Base-by-base conservation (phyloP, 2,113 vertebrate genomes). In the Vulpes ferrilata region DNA sequence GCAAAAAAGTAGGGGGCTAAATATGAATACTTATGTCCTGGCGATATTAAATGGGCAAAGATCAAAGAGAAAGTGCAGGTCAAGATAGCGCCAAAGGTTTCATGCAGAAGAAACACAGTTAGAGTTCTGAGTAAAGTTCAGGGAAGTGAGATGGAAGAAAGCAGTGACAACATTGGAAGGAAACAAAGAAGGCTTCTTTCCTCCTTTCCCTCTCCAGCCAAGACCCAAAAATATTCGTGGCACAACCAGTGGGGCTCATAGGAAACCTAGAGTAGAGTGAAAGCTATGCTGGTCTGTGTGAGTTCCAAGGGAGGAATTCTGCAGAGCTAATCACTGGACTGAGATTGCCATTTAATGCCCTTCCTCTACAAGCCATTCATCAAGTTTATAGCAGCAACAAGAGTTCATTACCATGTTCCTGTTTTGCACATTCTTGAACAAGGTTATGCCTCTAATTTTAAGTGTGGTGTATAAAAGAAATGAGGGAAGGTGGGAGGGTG, bases 371-470 rank as follows among this genome's bases (percentile, higher is more conserved):
- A 96, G 38, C 59, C 65, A 95, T 93, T 90, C 90, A 97, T 97
- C 95, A 96, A 71, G 25, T 97, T 96, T 97, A 98, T 43, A 91
- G 96, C 96, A 96, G 74, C 95, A 92, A 90, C 89, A 93, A 79
- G 86, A 95, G 87, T 95, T 97, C 96, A 97, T 97, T 97, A 97
- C 86, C 94, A 84, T 96, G 86, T 90, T 90, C 95, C 96, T 86
- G 76, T 96, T 97, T 94, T 96, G 97, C 95, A 97, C 97, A 97
- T 90, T 97, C 92, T 48, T 90, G 79, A 96, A 87, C 89, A 95
- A 96, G 97, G 96, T 96, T 97, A 97, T 96, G 90, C 83, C 83
- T 96, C 92, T 90, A 93, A 80, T 96, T 97, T 98, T 97, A 85
- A 97, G 87, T 82, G 71, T 90, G 69, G 87, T 95, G 5, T 97